Evolutionary conservation across 1,140 invertebrate genomes (phyloP), one percentile per base, ranked within the genome.

Genomic region (Chrysoperla carnea): DNA sequence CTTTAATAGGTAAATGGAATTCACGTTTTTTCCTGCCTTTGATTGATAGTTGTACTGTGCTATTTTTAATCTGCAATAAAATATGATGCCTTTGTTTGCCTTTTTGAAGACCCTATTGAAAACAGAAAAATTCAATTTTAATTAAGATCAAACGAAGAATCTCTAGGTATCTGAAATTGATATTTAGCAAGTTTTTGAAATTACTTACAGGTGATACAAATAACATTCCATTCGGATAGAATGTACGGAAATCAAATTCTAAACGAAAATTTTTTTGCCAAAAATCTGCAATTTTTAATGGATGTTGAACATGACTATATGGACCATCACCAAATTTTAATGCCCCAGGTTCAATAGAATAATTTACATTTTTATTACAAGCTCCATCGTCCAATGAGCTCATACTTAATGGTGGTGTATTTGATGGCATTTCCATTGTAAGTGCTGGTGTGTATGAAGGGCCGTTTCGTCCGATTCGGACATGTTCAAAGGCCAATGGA

Each of bases 171-270:
- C 27, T 28, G 37, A 40, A 37, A n/a, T 27, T 36, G 17, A 36
- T 28, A 15, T 35, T 14, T 29, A 31, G 14, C 28, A 17, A 29
- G 8, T 13, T 37, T 31, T 43, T 44, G 37, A 33, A 8, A 36
- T 37, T 15, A 37, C 64, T 63, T 67, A 83, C 80, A 8, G 78
- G 74, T 33, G 83, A 69, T 6, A 88, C 63, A 39, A 86, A 77
- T 6, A 94, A 58, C 41, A 91, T 57, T 31, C 88, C 89, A 53
- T 89, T 78, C 0, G 76, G 73, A 60, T 88, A 84, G 53, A 83
- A 89, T 0, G 88, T 92, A 23, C 88, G 64, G 53, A 93, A 85
- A 49, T 85, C 76, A 48, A 93, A 78, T 41, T 81, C 75, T 29
- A 92, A 62, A 6, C 72, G 69, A 51, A 87, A 88, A 51, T 77